Conservation (phyloP, 2,113 vertebrate genomes). For the Rhinolophus ferrumequinum region DNA sequence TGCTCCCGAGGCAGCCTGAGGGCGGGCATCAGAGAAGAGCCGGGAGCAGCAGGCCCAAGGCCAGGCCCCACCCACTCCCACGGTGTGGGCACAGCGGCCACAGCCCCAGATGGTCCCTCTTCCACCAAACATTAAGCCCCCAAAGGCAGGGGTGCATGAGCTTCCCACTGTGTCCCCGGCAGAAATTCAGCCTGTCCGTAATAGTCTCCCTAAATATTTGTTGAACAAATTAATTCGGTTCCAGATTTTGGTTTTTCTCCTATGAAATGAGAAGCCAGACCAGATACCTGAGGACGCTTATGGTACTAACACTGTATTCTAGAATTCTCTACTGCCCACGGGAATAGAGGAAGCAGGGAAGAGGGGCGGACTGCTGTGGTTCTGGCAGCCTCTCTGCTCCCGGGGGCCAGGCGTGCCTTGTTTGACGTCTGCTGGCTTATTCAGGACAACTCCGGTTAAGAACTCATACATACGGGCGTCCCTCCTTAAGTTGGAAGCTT, state of each 20-base stretch:
- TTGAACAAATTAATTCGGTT: background rate
- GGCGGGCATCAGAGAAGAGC: too few relatives aligned
- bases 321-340: background rate
- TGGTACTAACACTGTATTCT: background rate
- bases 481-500: accelerated
- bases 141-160: background rate
- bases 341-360: accelerated
- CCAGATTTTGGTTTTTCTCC: background rate
- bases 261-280: background rate
- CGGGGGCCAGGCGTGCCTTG: accelerated
- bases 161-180: accelerated
- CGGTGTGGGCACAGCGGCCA: accelerated
- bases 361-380: accelerated
- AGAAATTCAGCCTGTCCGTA: background rate
- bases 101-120: background rate
- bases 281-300: accelerated
- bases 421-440: background rate
- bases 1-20: accelerated
- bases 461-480: accelerated
- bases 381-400: accelerated
- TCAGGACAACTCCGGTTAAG: accelerated
- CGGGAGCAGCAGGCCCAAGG: background rate
- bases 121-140: background rate
- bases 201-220: background rate
- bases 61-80: background rate